phyloP scores from a whole-genome alignment of 2,797 vertebrate species.

The Acipenser oxyrinchus region DNA sequence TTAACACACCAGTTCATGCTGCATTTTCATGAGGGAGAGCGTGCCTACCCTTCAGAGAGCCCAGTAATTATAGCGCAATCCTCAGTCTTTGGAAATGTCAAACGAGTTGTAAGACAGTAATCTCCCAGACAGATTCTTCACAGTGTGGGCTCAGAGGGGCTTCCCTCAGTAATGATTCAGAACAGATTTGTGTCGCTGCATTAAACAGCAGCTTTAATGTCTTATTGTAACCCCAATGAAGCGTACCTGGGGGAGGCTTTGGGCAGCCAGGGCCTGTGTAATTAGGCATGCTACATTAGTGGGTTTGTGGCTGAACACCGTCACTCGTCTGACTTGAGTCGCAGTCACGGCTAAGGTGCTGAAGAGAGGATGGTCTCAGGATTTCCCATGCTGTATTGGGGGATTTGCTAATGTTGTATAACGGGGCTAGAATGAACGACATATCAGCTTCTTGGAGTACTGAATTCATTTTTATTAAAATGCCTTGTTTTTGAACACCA shows the following conservation, averaged over 20 bases:
- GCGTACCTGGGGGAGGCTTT: not conserved
- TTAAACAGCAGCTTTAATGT: not conserved
- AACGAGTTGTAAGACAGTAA: not conserved
- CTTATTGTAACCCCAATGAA: not conserved
- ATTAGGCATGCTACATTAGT: constrained; percentile 46
- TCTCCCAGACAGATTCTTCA: not conserved
- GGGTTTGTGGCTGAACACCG: not conserved
- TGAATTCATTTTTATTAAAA: too few species aligned
- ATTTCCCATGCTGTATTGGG: too few species aligned
- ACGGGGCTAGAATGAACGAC: too few species aligned
- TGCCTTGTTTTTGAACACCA: too few species aligned
- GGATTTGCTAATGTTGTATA: too few species aligned
- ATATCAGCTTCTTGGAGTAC: too few species aligned
- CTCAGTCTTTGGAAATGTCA: not conserved
- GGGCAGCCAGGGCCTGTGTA: constrained; percentile 22
- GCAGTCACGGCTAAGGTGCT: not conserved
- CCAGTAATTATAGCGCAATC: not conserved
- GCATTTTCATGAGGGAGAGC: too few species aligned
- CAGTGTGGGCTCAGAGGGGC: not conserved
- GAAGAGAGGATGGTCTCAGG: not conserved
- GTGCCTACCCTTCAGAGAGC: too few species aligned
- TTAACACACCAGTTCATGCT: too few species aligned
- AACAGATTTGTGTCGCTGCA: constrained; percentile 11
- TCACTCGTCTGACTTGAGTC: not conserved
- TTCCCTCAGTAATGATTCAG: constrained; percentile 8